Evolutionary conservation across 2,113 vertebrate species (phyloP), one percentile per base, ranked within the genome.

Genomic region (Apus apus): DNA sequence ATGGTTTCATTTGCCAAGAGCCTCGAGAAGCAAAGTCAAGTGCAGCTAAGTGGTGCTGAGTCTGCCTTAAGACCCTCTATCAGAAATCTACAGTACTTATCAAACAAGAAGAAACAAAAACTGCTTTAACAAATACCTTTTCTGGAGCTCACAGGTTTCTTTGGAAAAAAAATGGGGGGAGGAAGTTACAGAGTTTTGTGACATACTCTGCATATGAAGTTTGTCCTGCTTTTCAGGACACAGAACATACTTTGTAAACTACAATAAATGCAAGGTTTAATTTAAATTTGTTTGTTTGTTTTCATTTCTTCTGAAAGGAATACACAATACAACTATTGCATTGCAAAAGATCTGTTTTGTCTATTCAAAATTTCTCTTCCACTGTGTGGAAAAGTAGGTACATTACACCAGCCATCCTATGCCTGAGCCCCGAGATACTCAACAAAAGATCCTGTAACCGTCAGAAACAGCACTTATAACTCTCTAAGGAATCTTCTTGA

Each of bases 1-100:
- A 98, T 97, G 85, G 85, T 97, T 97, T 98, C 97, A 98, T 98
- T 98, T 98, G 97, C 91, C 74, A 92, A 82, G 82, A 97, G 97
- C 93, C 95, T 97, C 97, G 73, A 96, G 96, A 90, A 97, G 83
- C 93, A 96, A 96, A 97, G 94, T 88, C 81, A 97, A 13, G 26
- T 4, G 3, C 13, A 56, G 79, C 26, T 20, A 13, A 48, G 29
- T n/a, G 36, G 36, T 51, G 50, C 25, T 23, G 25, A 58, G 15
- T 61, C 70, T 54, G 43, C 32, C 54, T n/a, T 22, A 40, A 48
- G 32, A n/a, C 12, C 19, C 18, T 32, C 48, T 16, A 27, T 34
- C 65, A 50, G 58, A 82, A 82, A 66, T 14, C 71, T 32, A 32
- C 22, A 54, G 56, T 18, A 40, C 30, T 84, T 64, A 25, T 1